Conservation (phyloP, 1,140 invertebrate genomes). For the Drosophila triauraria region DNA sequence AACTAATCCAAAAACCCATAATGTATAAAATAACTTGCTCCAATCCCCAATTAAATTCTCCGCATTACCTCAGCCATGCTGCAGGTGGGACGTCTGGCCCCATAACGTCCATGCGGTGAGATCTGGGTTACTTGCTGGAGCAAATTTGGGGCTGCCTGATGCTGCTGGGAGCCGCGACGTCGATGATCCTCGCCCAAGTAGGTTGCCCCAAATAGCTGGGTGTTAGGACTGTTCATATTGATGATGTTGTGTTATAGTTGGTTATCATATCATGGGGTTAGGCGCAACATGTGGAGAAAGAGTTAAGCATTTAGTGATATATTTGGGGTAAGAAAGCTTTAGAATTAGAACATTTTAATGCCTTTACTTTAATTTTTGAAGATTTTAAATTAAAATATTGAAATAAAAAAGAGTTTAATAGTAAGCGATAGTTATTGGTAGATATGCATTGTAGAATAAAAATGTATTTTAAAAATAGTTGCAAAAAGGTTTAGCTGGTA, state of each 20-base stretch:
- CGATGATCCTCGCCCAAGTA: constrained; percentile 77
- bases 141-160: constrained; percentile 38
- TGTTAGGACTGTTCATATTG: constrained; percentile 78
- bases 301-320: constrained; percentile 13
- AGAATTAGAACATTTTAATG: neutral
- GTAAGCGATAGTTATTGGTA: neutral
- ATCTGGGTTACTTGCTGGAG: constrained; percentile 78
- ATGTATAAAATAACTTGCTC: too few species aligned
- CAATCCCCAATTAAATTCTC: neutral
- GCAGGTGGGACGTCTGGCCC: constrained; percentile 87
- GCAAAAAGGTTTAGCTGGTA: too few species aligned
- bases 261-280: constrained; percentile 53
- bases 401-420: neutral
- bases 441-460: too few species aligned
- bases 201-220: constrained; percentile 83
- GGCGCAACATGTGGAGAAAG: constrained; percentile 63
- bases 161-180: constrained; percentile 50
- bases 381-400: neutral
- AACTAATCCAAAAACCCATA: neutral
- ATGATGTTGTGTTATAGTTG: constrained; percentile 49
- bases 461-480: too few species aligned
- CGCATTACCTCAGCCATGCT: constrained; percentile 88
- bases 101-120: constrained; percentile 86
- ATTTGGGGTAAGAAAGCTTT: constrained; percentile 5
- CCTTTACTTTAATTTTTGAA: neutral